phyloP scores from a whole-genome alignment of 2,797 vertebrate species.

The Enteromius anoplus region DNA sequence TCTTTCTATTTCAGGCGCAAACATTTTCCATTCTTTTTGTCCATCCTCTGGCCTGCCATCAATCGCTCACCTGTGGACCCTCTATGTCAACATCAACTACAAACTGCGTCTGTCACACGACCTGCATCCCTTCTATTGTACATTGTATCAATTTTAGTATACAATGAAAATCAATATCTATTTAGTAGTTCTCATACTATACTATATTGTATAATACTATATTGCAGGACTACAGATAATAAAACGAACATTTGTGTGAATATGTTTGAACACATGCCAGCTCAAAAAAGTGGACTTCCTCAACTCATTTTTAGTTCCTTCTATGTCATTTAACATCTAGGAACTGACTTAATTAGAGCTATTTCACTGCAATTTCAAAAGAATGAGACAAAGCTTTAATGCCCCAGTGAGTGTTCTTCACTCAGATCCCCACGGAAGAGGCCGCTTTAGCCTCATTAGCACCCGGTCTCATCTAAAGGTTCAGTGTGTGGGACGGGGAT shows the following conservation, averaged over 20 bases:
- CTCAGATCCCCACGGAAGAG: slow-evolving; percentile 45
- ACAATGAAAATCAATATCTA: background rate
- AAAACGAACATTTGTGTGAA: background rate
- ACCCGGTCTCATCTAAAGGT: slow-evolving; percentile 43
- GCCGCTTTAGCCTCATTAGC: slow-evolving; percentile 57
- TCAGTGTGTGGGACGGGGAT: slow-evolving; percentile 33
- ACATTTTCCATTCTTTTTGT: background rate
- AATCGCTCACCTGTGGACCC: background rate
- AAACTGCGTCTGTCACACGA: background rate
- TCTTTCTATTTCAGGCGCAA: background rate
- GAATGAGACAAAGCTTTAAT: slow-evolving; percentile 16
- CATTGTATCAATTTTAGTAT: background rate
- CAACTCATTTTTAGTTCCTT: background rate
- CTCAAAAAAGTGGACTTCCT: background rate
- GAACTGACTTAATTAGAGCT: background rate
- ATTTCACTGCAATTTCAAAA: slow-evolving; percentile 35
- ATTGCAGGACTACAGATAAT: background rate
- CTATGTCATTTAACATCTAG: background rate
- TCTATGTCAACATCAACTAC: background rate
- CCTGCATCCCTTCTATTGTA: background rate
- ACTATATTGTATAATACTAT: background rate
- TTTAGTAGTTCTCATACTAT: background rate
- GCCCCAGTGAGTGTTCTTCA: slow-evolving; percentile 9
- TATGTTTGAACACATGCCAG: background rate
- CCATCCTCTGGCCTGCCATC: background rate